Base-by-base conservation (phyloP, 1,140 invertebrate species). In the Ceratina calcarata region DNA sequence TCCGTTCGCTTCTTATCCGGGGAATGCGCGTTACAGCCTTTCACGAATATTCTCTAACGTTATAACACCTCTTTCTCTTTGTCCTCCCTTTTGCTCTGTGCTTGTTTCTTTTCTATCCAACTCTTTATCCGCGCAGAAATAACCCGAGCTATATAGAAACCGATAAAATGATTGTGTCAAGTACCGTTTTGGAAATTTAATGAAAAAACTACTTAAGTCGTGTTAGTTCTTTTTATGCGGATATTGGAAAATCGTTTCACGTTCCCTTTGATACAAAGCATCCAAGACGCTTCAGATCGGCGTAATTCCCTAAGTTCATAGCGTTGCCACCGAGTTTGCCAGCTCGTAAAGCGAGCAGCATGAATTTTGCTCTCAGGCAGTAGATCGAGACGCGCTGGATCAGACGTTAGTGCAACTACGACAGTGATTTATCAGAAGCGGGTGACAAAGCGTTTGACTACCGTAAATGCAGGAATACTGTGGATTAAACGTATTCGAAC, bases 21-120 rank as follows among this genome's bases (percentile, higher is more conserved):
- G 80, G 73, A 78, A 82, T 80, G 77, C 81, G 68, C 80, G 68
- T 64, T 83, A 77, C 53, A 69, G 72, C 67, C 55, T 79, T 68
- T 77, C 83, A 61, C 71, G 71, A 71, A 57, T 22, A 68, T 57
- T 27, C 57, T 32, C 68, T 73, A 61, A 80, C 72, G 67, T 72
- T 58, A 65, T 69, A 73, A 55, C 18, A 60, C 74, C 24, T 77
- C 66, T 2, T 22, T 27, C 66, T 66, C 64, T 66, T 4, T 65
- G 32, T 66, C 12, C n/a, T 20, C 49, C 53, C 16, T 3, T 18
- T 53, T 18, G 12, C 49, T 13, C 10, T 51, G 15, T 3, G 8
- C 51, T 15, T 24, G 1, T 18, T n/a, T 53, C 45, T 45, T 45
- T 45, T 53, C 22, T n/a, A 15, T 53, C 13, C 22, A 7, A 51